Base-by-base conservation (phyloP, 2,888 invertebrate genomes). In the Thera obeliscata region DNA sequence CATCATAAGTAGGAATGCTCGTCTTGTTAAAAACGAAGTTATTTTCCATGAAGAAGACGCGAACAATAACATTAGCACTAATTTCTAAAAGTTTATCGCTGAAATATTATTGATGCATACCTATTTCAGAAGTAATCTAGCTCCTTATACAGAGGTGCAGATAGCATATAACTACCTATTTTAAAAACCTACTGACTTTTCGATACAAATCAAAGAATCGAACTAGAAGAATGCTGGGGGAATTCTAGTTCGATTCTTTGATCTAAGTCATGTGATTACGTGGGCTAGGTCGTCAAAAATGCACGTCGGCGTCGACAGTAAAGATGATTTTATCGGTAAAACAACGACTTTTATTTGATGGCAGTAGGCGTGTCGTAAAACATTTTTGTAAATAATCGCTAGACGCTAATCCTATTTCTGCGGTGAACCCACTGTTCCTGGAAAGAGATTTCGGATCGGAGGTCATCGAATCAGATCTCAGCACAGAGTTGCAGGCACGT, bases 331-430 rank as follows among this genome's bases (percentile, higher is more conserved):
- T 87, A 88, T 85, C 82, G 84, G 80, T 78, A 76, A 79, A 81
- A 76, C 78, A 78, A 71, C 78, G 82, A 81, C 63, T 82, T 78
- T 83, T 82, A 83, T 82, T 81, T 75, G 81, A 80, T 81, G 80
- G 75, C 75, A 76, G 87, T 88, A 88, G 89, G 89, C 85, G 87
- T 87, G 83, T 85, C 86, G 85, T 87, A 86, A 89, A 88, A 82
- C 76, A 81, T 84, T 85, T 84, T 86, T 81, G 84, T 86, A 78
- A 77, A 71, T 76, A 78, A 79, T 79, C 74, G 78, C 76, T 52
- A 78, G 78, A 78, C 74, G 78, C 76, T 75, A 76, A 79, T 84
- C 79, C 85, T 84, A 86, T 84, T 87, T 85, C 75, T 82, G 84
- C 80, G 82, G 81, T 83, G 81, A 85, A 82, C 78, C 83, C 81